phyloP scores from a whole-genome alignment of 2,888 invertebrate species.

The Rhogogaster chlorosoma region DNA sequence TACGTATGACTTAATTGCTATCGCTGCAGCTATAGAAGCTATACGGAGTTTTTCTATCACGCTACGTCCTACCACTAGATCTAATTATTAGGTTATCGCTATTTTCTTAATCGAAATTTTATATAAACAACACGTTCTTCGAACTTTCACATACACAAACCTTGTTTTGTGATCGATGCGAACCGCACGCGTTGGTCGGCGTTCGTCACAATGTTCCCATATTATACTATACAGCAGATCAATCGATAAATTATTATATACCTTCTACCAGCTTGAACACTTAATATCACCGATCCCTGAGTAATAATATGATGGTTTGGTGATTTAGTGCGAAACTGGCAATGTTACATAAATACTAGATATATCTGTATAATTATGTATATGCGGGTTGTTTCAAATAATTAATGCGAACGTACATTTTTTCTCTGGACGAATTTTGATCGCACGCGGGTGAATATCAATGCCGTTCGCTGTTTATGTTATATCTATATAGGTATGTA shows the following conservation, averaged over 20 bases:
- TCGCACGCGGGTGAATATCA: slow-evolving; percentile 10
- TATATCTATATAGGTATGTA: background rate
- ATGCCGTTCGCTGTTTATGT: background rate
- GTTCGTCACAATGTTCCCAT: slow-evolving; percentile 27
- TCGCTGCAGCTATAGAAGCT: background rate
- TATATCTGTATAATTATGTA: background rate
- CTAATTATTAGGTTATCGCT: background rate
- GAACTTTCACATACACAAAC: background rate
- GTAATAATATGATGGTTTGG: background rate
- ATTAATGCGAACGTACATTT: background rate
- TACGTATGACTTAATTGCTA: background rate
- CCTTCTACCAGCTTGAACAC: slow-evolving; percentile 2
- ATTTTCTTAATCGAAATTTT: background rate
- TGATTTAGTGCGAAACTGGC: background rate
- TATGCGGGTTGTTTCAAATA: slow-evolving; percentile 9
- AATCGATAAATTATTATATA: slow-evolving; percentile 39
- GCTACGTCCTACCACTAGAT: background rate
- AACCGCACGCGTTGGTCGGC: background rate
- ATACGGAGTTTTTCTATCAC: background rate
- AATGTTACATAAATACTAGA: background rate
- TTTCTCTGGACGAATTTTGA: slow-evolving; percentile 13
- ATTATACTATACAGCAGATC: background rate
- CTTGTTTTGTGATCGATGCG: slow-evolving; percentile 23
- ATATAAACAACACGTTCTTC: background rate
- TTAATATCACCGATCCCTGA: background rate